Evolutionary conservation across 92 coral and sea anemone genomes (phyloP), one percentile per base, ranked within the genome.

Genomic region (Porites divaricata): DNA sequence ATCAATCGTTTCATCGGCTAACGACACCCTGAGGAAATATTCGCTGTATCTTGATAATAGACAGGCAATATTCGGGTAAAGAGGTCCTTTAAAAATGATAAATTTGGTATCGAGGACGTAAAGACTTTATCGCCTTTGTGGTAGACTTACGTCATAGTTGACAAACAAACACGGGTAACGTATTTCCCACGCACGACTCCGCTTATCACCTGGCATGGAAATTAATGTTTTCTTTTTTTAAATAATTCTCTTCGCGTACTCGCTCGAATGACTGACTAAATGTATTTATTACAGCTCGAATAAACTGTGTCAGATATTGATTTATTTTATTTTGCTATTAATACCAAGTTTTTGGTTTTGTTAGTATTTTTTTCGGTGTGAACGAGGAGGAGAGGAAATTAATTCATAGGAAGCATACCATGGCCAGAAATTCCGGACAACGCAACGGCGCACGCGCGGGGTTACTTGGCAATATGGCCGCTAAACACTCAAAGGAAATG

Each of bases 1-100:
- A 41, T 54, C 2, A 28, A 20, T 20, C 72, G 71, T 77, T 82
- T 82, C 86, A 82, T 81, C 13, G 16, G 16, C 59, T 11, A 54
- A 0, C 16, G 16, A 54, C 2, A 54, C 45, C 4, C 59, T 54
- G 59, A 54, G 10, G 59, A 11, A 54, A 15, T 54, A 0, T 10
- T 15, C 59, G 59, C 16, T 53, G 11, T 53, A 9, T 54, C 14
- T 54, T 10, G 16, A 54, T 11, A 54, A 17, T 15, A 22, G 48
- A 5, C 48, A 2, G 1, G 15, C 14, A 14, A 9, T 25, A 10
- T 35, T 24, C 72, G 9, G 3, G 59, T 54, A 54, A 15, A 15
- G 16, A 8, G 59, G 0, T 54, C 16, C 4, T 54, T 53, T 10
- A 66, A 8, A 64, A 64, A 64, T n/a, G 13, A 20, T n/a, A 23